phyloP scores from a whole-genome alignment of 2,888 invertebrate species.

The Xanthostigma xanthostigma region DNA sequence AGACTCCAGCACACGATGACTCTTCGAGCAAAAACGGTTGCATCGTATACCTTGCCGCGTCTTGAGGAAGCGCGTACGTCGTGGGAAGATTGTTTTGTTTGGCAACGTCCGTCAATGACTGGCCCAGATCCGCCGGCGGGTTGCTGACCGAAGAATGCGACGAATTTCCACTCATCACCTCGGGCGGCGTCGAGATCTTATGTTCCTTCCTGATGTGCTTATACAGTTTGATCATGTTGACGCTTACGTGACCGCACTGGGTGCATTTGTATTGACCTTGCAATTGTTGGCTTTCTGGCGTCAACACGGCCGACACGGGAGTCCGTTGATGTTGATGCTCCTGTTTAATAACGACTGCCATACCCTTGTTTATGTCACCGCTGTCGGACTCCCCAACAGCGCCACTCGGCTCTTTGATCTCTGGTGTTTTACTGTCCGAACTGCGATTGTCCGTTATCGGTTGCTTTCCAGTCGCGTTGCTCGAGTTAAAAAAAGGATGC shows the following conservation, averaged over 20 bases:
- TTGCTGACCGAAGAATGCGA: neutral
- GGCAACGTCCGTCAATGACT: slow-evolving; percentile 35
- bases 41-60: slow-evolving; percentile 58
- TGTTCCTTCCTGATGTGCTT: neutral
- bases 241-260: slow-evolving; percentile 25
- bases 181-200: slow-evolving; percentile 7
- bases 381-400: slow-evolving; percentile 32
- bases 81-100: slow-evolving; percentile 41
- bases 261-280: slow-evolving; percentile 26
- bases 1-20: slow-evolving; percentile 32
- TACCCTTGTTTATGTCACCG: slow-evolving; percentile 34
- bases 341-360: slow-evolving; percentile 33
- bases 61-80: slow-evolving; percentile 49
- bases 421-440: slow-evolving; percentile 12
- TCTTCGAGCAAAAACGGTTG: slow-evolving; percentile 83
- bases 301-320: neutral
- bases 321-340: slow-evolving; percentile 17
- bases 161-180: slow-evolving; percentile 9
- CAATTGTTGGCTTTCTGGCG: slow-evolving; percentile 20
- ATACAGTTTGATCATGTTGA: slow-evolving; percentile 17
- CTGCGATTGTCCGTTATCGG: slow-evolving; percentile 8
- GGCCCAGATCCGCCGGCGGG: slow-evolving; percentile 29
- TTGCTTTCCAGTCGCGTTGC: too few species aligned
- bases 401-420: slow-evolving; percentile 19
- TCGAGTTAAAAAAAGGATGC: slow-evolving; percentile 19